Conservation (phyloP, 2,797 vertebrate genomes). For the Podargus strigoides region DNA sequence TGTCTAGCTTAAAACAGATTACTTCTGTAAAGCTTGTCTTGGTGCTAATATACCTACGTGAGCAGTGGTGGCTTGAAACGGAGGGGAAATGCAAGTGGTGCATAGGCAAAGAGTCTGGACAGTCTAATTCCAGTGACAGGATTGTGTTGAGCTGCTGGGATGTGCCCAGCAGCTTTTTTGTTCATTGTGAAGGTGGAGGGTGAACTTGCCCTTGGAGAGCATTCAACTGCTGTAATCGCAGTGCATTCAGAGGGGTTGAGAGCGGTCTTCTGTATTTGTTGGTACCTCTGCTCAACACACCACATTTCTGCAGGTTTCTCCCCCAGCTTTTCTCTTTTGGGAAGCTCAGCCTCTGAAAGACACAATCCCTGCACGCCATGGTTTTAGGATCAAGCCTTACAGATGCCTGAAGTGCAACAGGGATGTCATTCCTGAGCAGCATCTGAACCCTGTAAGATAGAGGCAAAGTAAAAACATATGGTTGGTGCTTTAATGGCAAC, state of each 20-base stretch:
- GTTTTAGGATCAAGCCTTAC: background rate
- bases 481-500: background rate
- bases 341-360: background rate
- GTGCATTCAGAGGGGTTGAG: background rate
- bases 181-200: background rate
- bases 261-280: background rate
- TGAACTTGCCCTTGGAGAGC: background rate
- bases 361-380: rapidly evolving
- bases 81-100: background rate
- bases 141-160: background rate
- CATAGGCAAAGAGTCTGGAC: background rate
- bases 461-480: background rate
- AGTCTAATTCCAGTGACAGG: background rate
- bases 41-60: background rate
- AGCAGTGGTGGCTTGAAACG: background rate
- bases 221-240: background rate
- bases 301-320: background rate
- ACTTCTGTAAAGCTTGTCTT: background rate
- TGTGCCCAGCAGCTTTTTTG: background rate
- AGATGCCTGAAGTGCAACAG: background rate
- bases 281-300: background rate
- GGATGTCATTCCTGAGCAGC: background rate
- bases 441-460: background rate
- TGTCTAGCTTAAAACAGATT: background rate
- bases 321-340: background rate